These are phyloP conservation scores for Hyperoplus immaculatus DNA, from an alignment of 2,797 vertebrate genomes.

Conservation along the genomic window DNA sequence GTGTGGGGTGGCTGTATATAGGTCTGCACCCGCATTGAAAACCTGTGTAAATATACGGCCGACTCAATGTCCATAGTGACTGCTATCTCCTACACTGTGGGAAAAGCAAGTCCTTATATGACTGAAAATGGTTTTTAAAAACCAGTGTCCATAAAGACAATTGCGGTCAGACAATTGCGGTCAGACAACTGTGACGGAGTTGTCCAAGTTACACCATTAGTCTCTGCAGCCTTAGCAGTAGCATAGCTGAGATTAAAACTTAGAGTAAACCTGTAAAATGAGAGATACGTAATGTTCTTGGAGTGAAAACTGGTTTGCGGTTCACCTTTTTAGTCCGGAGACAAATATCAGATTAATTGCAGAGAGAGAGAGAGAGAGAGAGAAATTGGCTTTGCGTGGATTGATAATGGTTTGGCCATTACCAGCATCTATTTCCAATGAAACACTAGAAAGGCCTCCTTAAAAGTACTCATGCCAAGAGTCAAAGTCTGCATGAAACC, in stretches of 20 bases:
- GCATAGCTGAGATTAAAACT: background rate
- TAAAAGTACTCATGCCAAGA: background rate
- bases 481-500: constrained; percentile 21
- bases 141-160: background rate
- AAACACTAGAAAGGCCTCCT: background rate
- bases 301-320: background rate
- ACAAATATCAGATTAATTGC: background rate
- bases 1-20: constrained; percentile 12
- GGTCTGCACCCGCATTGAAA: constrained; percentile 7
- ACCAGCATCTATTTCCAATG: background rate
- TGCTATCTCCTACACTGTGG: background rate
- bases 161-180: background rate
- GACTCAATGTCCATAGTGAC: background rate
- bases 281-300: background rate
- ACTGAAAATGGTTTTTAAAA: background rate
- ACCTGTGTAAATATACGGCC: constrained; percentile 3
- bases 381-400: background rate
- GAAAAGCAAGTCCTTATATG: background rate
- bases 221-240: background rate
- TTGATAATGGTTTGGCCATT: background rate
- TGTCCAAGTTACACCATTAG: background rate
- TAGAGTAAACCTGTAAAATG: background rate
- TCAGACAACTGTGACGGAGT: background rate
- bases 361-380: background rate
- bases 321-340: background rate